Evolutionary conservation across 2,113 vertebrate genomes (phyloP).

Genomic region (Nannobrachium achirus): DNA sequence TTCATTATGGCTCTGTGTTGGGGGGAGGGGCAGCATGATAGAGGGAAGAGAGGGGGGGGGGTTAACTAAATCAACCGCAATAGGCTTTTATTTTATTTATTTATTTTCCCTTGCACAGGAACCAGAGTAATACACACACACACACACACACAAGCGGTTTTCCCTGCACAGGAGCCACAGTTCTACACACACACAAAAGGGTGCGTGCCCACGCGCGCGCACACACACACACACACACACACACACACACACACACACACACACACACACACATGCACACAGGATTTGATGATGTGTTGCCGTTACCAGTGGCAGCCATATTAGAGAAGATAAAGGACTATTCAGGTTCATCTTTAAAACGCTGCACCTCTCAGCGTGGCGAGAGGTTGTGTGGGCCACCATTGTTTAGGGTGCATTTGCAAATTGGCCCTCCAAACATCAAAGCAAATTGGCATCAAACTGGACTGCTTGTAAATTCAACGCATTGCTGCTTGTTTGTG

Average conservation of each 20-base stretch:
- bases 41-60: not conserved
- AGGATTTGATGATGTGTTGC: not conserved
- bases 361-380: not conserved
- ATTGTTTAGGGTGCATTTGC: not conserved
- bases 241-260: too few species aligned
- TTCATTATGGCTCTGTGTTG: constrained; percentile 32
- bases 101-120: too few species aligned
- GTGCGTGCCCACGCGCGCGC: too few species aligned
- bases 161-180: too few species aligned
- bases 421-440: not conserved
- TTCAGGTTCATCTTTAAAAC: not conserved
- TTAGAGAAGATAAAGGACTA: not conserved
- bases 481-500: too few species aligned
- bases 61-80: constrained; percentile 10
- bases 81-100: not conserved
- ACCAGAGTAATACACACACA: too few species aligned
- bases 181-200: too few species aligned
- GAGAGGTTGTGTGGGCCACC: constrained; percentile 1
- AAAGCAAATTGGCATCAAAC: too few species aligned
- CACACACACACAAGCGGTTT: too few species aligned
- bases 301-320: not conserved
- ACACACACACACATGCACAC: too few species aligned
- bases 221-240: too few species aligned
- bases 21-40: constrained; percentile 9
- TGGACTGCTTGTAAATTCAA: too few species aligned